These are phyloP conservation scores for Lacerta agilis DNA, from an alignment of 2,797 vertebrate genomes.

Conservation along the genomic window DNA sequence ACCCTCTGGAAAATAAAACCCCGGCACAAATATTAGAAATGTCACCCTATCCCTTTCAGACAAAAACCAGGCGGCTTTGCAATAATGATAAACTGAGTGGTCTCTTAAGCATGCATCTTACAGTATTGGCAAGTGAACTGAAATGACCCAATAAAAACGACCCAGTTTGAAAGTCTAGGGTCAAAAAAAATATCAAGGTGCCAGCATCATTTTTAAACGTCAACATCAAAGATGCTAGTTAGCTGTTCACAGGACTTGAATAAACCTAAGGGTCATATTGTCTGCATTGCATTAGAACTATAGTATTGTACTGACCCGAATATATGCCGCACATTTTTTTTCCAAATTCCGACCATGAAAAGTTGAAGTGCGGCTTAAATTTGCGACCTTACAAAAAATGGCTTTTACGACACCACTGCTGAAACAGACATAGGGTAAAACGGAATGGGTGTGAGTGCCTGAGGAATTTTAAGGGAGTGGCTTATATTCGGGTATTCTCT, in stretches of 20 bases:
- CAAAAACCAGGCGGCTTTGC: slow-evolving; percentile 44
- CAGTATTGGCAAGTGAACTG: slow-evolving; percentile 31
- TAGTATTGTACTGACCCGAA: too few species aligned
- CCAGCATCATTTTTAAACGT: background rate
- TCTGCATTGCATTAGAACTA: too few species aligned
- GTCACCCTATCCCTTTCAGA: slow-evolving; percentile 32
- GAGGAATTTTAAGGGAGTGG: too few species aligned
- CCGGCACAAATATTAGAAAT: background rate
- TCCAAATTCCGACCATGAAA: too few species aligned
- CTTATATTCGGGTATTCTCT: too few species aligned
- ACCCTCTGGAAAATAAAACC: slow-evolving; percentile 59
- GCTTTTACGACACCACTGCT: too few species aligned
- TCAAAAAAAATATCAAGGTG: background rate
- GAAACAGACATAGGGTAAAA: too few species aligned
- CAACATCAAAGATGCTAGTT: background rate
- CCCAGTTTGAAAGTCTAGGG: background rate
- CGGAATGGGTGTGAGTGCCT: too few species aligned
- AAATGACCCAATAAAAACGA: slow-evolving; percentile 36
- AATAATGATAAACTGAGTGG: slow-evolving; percentile 29
- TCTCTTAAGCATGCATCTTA: slow-evolving; percentile 44
- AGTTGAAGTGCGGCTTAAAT: too few species aligned
- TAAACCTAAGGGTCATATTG: background rate
- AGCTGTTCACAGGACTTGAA: background rate
- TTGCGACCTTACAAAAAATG: too few species aligned
- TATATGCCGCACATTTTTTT: too few species aligned